Evolutionary conservation across 2,113 vertebrate species (phyloP).

Genomic region (Dasypus novemcinctus): DNA sequence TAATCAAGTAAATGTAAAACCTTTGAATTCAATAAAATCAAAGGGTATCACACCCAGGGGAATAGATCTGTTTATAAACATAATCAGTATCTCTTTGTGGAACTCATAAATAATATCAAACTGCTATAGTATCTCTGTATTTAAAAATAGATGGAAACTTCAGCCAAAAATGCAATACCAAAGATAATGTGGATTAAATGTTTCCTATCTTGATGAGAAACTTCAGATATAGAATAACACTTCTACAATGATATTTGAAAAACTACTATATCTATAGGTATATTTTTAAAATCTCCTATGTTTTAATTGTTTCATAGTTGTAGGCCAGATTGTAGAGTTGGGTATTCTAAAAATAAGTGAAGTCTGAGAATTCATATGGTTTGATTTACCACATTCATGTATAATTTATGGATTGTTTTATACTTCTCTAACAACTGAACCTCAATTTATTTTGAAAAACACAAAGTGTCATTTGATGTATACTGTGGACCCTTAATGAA

Average conservation of each 20-base stretch:
- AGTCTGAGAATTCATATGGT: slow-evolving; percentile 74
- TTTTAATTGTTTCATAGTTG: slow-evolving; percentile 62
- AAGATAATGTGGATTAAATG: background rate
- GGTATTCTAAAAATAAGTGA: slow-evolving; percentile 79
- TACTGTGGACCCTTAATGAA: slow-evolving; percentile 77
- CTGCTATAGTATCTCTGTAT: background rate
- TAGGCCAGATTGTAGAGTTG: slow-evolving; percentile 52
- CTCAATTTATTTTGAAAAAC: slow-evolving; percentile 79
- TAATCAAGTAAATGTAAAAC: no score
- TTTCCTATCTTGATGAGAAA: background rate
- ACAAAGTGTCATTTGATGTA: slow-evolving; percentile 79
- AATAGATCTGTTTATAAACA: no score
- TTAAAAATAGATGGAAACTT: background rate
- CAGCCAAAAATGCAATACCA: background rate
- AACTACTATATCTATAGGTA: background rate
- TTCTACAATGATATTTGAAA: background rate
- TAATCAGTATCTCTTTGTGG: no score
- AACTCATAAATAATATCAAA: no score
- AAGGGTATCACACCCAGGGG: no score
- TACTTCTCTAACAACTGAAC: slow-evolving; percentile 74
- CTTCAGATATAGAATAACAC: background rate
- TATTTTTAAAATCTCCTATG: background rate
- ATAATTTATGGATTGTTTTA: slow-evolving; percentile 83
- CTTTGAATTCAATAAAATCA: no score
- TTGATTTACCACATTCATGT: slow-evolving; percentile 76